phyloP scores from a whole-genome alignment of 2,113 vertebrate species.

The Coptodon rendalli region DNA sequence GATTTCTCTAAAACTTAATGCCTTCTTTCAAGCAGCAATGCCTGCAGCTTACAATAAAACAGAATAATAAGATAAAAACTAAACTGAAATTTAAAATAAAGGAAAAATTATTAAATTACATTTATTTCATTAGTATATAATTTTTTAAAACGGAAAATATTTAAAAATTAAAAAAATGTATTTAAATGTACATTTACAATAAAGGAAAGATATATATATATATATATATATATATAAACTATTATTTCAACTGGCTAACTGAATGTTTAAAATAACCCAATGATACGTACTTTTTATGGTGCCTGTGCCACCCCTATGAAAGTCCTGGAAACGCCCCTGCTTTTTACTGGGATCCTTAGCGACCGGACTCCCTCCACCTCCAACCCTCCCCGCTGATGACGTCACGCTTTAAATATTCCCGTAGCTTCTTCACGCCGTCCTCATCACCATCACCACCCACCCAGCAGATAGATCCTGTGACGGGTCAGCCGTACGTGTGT shows the following conservation, averaged over 20 bases:
- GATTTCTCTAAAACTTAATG: neutral
- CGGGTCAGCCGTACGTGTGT: neutral
- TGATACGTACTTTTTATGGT: neutral
- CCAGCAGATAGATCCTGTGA: neutral
- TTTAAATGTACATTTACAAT: neutral
- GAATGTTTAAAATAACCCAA: neutral
- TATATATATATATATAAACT: neutral
- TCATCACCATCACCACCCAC: neutral
- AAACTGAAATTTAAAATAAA: neutral
- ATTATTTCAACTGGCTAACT: neutral
- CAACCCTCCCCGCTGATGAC: conserved; percentile 63
- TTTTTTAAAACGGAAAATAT: neutral
- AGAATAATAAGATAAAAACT: neutral
- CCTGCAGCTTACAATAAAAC: neutral
- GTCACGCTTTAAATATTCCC: conserved; percentile 72
- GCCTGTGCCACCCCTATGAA: neutral
- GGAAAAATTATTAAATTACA: neutral
- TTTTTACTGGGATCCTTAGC: neutral
- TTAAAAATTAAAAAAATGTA: accelerated
- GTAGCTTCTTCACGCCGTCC: conserved; percentile 41
- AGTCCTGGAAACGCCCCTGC: neutral
- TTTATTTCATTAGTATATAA: neutral
- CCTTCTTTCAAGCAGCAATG: neutral
- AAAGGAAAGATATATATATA: neutral
- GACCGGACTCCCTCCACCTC: neutral